Base-by-base conservation (phyloP, 2,113 vertebrate species). In the Rhadina sibilatrix region DNA sequence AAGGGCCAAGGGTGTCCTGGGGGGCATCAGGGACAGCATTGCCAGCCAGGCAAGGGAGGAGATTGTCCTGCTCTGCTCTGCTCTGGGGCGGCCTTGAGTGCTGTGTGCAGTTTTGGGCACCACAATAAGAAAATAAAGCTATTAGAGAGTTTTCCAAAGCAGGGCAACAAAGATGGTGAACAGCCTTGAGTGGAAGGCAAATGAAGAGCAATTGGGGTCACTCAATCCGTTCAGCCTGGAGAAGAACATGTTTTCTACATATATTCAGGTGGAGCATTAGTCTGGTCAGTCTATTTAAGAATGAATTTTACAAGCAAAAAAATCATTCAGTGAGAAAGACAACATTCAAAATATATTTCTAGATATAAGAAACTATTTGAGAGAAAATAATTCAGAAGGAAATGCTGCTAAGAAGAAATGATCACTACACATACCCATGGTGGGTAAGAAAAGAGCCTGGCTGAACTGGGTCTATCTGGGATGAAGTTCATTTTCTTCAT, bases 1-100 rank as follows among this genome's bases (percentile, higher is more conserved):
- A 16, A 83, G 46, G 20, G 46, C 20, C 54, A 71, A 1, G 0
- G 0, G 0, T 44, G 25, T 44, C 37, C 66, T 24, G 15, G 25
- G 18, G 18, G 0, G 20, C 24, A 30, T 19, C 6, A 56, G 53
- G 31, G 10, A 33, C 53, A 56, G 0, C 30, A 31, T 20, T 1
- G 3, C 24, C 54, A 70, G 30, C 30, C 0, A 0, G 65, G 30
- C 7, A 59, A 60, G 9, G 44, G 44, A 70, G 19, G 35, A 14
- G 35, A 60, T 19, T 30, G 30, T 42, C 35, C 44, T 0, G 37
- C 65, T 59, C 44, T 70, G 25, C 31, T 42, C 44, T 69, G 30
- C 28, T 7, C 46, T 42, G 31, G 15, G 7, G 11, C 2, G 1
- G 44, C 11, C 35, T 59, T 13, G 2, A 50, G 65, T 10, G 9